A percentile compares a stretch with the other conserved stretches of the same genome.
Evolutionary conservation across 2,888 invertebrate genomes (phyloP).

Genomic region (Octonoba sinensis): DNA sequence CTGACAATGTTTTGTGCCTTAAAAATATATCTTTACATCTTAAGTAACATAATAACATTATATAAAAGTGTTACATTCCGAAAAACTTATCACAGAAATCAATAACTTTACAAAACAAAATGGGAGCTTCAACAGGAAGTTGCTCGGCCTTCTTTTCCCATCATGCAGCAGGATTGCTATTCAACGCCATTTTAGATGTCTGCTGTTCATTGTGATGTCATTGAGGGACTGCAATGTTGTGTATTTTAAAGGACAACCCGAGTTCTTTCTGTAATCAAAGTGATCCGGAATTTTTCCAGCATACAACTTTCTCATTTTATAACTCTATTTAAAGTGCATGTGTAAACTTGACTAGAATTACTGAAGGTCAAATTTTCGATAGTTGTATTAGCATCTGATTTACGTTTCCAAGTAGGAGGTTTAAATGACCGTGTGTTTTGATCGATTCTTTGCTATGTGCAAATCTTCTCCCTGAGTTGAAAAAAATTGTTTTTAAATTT

Average conservation of each 20-base stretch:
- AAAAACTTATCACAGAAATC: too few species aligned
- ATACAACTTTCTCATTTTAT: too few species aligned
- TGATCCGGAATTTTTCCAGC: too few species aligned
- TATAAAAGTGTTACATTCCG: too few species aligned
- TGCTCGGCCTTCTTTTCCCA: slow-evolving; percentile 28
- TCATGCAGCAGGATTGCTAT: slow-evolving; percentile 37
- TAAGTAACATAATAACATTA: too few species aligned
- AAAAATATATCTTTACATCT: too few species aligned
- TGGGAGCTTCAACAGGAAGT: not conserved
- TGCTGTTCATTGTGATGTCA: slow-evolving; percentile 46
- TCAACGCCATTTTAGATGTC: slow-evolving; percentile 60
- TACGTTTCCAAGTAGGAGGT: slow-evolving; percentile 44
- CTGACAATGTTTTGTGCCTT: too few species aligned
- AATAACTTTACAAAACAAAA: too few species aligned
- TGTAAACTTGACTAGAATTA: slow-evolving; percentile 18
- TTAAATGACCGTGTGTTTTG: slow-evolving; percentile 53
- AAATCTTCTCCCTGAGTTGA: too few species aligned
- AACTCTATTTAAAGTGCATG: slow-evolving; percentile 16
- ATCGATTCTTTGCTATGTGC: not conserved
- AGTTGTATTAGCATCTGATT: slow-evolving; percentile 52
- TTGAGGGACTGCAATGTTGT: slow-evolving; percentile 44
- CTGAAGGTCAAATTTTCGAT: slow-evolving; percentile 59
- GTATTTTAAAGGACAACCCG: slow-evolving; percentile 7
- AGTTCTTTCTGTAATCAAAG: too few species aligned
- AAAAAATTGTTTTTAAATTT: too few species aligned